These are phyloP conservation scores for Cloeon dipterum DNA, from an alignment of 2,888 invertebrate species.

Conservation along the genomic window DNA sequence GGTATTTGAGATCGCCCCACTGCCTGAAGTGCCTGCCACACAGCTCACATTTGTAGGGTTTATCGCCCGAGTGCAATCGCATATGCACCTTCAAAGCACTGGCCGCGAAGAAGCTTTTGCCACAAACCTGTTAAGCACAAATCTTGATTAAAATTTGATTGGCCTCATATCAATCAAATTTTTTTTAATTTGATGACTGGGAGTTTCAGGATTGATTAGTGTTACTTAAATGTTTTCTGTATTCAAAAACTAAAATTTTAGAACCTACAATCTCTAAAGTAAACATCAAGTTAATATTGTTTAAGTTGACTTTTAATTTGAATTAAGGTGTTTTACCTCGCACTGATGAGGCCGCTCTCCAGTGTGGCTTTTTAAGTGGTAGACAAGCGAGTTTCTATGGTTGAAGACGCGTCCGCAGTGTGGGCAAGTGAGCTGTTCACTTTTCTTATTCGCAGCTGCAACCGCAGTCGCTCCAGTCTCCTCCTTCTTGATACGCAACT, in stretches of 20 bases:
- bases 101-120: constrained; percentile 5
- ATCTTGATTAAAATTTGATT: no score
- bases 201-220: no score
- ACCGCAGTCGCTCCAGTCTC: constrained; percentile 6
- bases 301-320: no score
- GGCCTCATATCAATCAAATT: no score
- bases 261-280: no score
- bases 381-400: constrained; percentile 62
- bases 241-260: no score
- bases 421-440: constrained; percentile 27
- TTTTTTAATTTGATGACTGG: no score
- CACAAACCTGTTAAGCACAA: no score
- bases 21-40: constrained; percentile 63
- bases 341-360: constrained; percentile 57
- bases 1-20: constrained; percentile 75
- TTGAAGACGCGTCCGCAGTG: constrained; percentile 52
- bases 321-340: no score
- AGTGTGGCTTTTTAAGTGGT: constrained; percentile 59
- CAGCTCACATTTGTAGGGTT: constrained; percentile 58
- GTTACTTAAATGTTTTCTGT: no score
- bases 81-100: constrained; percentile 35
- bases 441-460: constrained; percentile 16
- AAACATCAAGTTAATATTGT: no score
- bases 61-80: constrained; percentile 60
- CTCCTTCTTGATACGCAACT: not conserved